Base-by-base conservation (phyloP, 2,113 vertebrate species). In the Dasyornis broadbenti region DNA sequence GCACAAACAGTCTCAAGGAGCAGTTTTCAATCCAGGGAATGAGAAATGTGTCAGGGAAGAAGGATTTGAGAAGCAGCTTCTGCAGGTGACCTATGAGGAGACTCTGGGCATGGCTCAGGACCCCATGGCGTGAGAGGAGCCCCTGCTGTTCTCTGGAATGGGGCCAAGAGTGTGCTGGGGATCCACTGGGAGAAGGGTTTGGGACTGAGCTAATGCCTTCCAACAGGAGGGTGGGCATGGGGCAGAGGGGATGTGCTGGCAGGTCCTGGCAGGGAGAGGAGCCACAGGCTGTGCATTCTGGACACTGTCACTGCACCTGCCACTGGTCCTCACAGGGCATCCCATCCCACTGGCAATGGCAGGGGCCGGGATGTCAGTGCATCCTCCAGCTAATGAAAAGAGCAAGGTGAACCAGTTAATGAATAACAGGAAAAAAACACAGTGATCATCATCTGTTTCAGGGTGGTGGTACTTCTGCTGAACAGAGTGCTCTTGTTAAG, bases 401-500 rank as follows among this genome's bases (percentile, higher is more conserved):
- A 93, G 61, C 94, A 81, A 94, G 94, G 93, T 95, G 94, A 95
- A 86, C 28, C 4, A 1, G 94, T 97, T 95, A 96, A 97, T 96
- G 72, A 90, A 6, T 96, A 89, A 96, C 90, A 30, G 18, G 65
- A 22, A 86, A 93, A 93, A 96, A 92, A 30, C 85, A 79, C 33
- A 24, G 57, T 60, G 82, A 57, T 86, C 37, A 10, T 93, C 68
- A 68, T 42, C 64, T 81, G 22, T 17, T 69, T 78, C 85, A 61
- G 44, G 18, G 47, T n/a, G 20, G 42, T 86, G 82, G 44, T 83
- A 56, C 93, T 94, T 73, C 93, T 94, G 68, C 90, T 96, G 92
- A 96, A 92, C 93, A 96, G 92, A 90, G 80, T 68, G 39, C 79
- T 85, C 76, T 81, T 95, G 93, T 94, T 94, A 84, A 92, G 85